Base-by-base conservation (phyloP, 2,888 invertebrate genomes). In the Ophion costatus region DNA sequence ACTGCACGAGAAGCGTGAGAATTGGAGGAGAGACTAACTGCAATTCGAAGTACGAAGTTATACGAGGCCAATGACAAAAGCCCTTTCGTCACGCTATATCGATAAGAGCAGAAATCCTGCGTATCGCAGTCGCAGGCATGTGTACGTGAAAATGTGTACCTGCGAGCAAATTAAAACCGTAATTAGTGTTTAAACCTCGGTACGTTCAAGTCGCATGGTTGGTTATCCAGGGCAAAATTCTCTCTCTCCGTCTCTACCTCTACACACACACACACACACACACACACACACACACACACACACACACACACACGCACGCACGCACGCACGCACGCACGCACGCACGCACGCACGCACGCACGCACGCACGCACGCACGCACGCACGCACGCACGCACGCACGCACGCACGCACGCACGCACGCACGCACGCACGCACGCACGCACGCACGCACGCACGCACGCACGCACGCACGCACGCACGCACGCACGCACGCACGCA, bases 171-270 rank as follows among this genome's bases (percentile, higher is more conserved):
- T 45, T 45, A 17, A 73, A 67, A 38, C 14, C 29, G 59, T 57
- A 75, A 82, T 81, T 75, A 79, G 29, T 20, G 22, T 70, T 14
- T 17, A 20, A 33, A n/a, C 24, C 24, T 42, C 9, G 22, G 56
- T 14, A 33, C 9, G n/a, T 61, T 24, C 42, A 71, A n/a, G 14
- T 11, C n/a, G n/a, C 20, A 64, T 20, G 33, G 70, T 79, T 70
- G 75, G 24, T 70, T n/a, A n/a, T 51, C 10, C n/a, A 29, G 33
- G 17, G 63, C 73, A 78, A 81, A 69, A 78, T 67, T 57, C 61
- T 56, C 24, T 24, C 42, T 38, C 22, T 24, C 20, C 7, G 1
- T 45, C 10, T 11, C 11, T 45, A 3, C 7, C 45, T 11, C 24
- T 42, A 24, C 24, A 24, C 24, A 24, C 24, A 24, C 24, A 24